A percentile compares a stretch with the other conserved stretches of the same genome.
phyloP scores from a whole-genome alignment of 1,140 invertebrate species.

The Zaprionus africanus region DNA sequence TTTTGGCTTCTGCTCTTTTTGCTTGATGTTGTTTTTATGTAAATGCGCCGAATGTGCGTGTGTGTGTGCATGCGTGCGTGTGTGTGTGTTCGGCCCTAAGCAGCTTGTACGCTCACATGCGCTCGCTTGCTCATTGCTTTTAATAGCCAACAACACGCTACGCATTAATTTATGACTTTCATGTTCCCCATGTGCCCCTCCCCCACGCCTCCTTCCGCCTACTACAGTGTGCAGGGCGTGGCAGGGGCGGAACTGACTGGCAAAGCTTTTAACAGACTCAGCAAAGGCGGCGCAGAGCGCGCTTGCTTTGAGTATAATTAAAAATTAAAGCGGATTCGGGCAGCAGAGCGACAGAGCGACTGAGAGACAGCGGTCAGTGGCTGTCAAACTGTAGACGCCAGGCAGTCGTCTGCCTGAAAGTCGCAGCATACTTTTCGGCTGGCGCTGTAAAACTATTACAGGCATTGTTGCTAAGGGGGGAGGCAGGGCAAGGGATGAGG shows the following conservation, averaged over 20 bases:
- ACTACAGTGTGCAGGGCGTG: not conserved
- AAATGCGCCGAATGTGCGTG: slow-evolving; percentile 48
- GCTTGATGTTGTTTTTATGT: slow-evolving; percentile 75
- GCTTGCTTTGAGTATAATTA: slow-evolving; percentile 54
- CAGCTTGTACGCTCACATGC: slow-evolving; percentile 70
- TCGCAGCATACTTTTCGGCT: slow-evolving; percentile 75
- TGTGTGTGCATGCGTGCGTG: slow-evolving; percentile 29
- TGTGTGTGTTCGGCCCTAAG: slow-evolving; percentile 58
- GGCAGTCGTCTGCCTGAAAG: slow-evolving; percentile 61
- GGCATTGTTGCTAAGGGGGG: slow-evolving; percentile 35
- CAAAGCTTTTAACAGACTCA: slow-evolving; percentile 67
- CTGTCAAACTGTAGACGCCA: slow-evolving; percentile 72
- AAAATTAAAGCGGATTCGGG: slow-evolving; percentile 45
- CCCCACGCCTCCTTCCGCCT: not conserved
- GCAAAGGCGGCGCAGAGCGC: slow-evolving; percentile 22
- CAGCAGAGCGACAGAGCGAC: not conserved
- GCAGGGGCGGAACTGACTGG: slow-evolving; percentile 10
- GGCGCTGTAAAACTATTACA: slow-evolving; percentile 73
- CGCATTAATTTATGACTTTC: slow-evolving; percentile 80
- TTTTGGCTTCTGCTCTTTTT: slow-evolving; percentile 50
- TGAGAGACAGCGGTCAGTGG: slow-evolving; percentile 16
- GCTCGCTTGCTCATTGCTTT: slow-evolving; percentile 80
- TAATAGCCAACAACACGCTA: slow-evolving; percentile 81
- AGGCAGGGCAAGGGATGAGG: not conserved
- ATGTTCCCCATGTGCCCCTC: slow-evolving; percentile 13